Conservation (phyloP, 2,113 vertebrate species). For the Phainopepla nitens region DNA sequence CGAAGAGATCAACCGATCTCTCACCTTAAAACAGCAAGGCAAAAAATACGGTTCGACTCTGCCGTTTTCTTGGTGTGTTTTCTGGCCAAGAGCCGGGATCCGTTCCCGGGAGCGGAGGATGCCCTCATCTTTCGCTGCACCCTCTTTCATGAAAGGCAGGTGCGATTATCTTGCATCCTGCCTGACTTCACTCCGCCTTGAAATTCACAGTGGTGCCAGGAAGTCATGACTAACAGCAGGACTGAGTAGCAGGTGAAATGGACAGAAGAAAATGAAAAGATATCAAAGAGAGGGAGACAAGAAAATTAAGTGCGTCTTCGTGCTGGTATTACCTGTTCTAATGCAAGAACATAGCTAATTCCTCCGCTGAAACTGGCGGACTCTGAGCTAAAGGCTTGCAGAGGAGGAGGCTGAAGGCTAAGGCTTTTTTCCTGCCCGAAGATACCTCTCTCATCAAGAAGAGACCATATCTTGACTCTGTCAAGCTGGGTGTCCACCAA, state of each 20-base stretch:
- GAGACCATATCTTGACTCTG: not conserved
- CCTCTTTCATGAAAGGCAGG: not conserved
- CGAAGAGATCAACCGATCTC: not conserved
- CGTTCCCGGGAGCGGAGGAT: rapidly evolving
- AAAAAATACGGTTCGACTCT: rapidly evolving
- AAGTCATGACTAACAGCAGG: not conserved
- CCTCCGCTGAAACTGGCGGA: not conserved
- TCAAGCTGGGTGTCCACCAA: too few relatives aligned
- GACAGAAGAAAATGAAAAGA: not conserved
- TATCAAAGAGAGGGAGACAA: too few relatives aligned
- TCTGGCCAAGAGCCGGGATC: not conserved
- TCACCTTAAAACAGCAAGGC: not conserved
- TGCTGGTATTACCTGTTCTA: not conserved
- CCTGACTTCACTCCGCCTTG: not conserved
- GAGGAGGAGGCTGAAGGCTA: too few relatives aligned
- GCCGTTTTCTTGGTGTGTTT: not conserved
- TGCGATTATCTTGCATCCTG: not conserved
- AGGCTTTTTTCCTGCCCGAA: not conserved
- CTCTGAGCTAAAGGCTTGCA: not conserved
- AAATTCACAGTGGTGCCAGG: not conserved
- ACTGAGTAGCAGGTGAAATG: not conserved
- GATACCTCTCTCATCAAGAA: not conserved
- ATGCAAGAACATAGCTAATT: not conserved
- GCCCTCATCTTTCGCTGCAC: not conserved
- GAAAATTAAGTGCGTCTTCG: rapidly evolving